Conservation (phyloP, 2,113 vertebrate species). For the Sceloporus undulatus region DNA sequence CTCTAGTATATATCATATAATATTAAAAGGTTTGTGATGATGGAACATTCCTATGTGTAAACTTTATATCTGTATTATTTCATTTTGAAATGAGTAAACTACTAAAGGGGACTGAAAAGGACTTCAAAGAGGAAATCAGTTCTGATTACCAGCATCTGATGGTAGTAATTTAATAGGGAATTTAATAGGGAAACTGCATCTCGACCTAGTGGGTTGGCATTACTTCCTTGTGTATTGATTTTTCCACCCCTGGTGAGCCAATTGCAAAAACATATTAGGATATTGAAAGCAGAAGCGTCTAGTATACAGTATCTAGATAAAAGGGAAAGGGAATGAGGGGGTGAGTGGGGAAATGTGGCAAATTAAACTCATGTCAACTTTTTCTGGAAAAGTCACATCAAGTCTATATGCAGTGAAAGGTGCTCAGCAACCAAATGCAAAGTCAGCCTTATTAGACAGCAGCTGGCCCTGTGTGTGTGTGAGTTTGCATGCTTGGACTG, state of each 20-base stretch:
- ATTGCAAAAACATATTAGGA: slow-evolving; percentile 52
- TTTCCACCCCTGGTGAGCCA: slow-evolving; percentile 63
- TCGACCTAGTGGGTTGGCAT: slow-evolving; percentile 42
- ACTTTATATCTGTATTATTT: too few relatives aligned
- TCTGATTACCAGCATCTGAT: slow-evolving; percentile 58
- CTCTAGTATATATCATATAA: too few relatives aligned
- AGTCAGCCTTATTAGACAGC: slow-evolving; percentile 52
- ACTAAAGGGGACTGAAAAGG: slow-evolving; percentile 53
- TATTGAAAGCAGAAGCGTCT: slow-evolving; percentile 74
- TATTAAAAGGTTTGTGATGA: too few relatives aligned
- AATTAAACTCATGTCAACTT: slow-evolving; percentile 54
- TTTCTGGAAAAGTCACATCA: slow-evolving; percentile 73
- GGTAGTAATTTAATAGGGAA: slow-evolving; percentile 53
- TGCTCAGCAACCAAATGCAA: slow-evolving; percentile 32
- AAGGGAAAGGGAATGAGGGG: slow-evolving; percentile 63
- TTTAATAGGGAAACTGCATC: slow-evolving; percentile 48
- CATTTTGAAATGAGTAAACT: too few relatives aligned
- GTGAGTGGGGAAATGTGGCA: slow-evolving; percentile 65
- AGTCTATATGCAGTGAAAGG: slow-evolving; percentile 69
- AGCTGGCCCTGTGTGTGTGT: slow-evolving; percentile 68
- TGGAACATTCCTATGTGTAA: too few relatives aligned
- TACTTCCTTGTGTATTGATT: slow-evolving; percentile 57
- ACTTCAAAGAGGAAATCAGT: slow-evolving; percentile 67
- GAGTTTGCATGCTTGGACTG: slow-evolving; percentile 25
- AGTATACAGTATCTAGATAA: slow-evolving; percentile 67